Evolutionary conservation across 2,888 invertebrate species (phyloP), one percentile per base, ranked within the genome.

Genomic region (Abrostola tripartita): DNA sequence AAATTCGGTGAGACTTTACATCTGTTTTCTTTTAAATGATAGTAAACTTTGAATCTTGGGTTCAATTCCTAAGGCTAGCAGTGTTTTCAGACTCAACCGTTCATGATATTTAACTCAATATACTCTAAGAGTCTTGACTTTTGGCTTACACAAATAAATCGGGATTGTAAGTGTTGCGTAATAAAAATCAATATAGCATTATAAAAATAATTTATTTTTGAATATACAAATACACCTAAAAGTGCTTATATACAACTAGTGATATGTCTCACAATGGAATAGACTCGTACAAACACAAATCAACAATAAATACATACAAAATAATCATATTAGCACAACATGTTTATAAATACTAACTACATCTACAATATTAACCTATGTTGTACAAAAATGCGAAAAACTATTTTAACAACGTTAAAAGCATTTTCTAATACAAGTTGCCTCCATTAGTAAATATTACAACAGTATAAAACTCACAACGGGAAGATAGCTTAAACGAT

Each of bases 121-220:
- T 24, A 24, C 24, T 44, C 44, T 11, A 11, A 0, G 11, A 11
- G 10, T 11, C 9, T 11, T 0, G 5, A n/a, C n/a, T 6, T n/a
- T n/a, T n/a, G 10, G 41, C 10, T 6, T 4, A n/a, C n/a, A 41
- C 5, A 4, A 41, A 41, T 5, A 11, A n/a, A 6, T 0, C n/a
- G 41, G 5, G 5, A 40, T 24, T 24, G 24, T 24, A 24, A 24
- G 24, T 24, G 11, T 50, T 8, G 10, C 8, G 2, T 12, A 76
- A 52, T 60, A 61, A 77, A 81, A 74, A 61, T 51, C 51, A 62
- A 37, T 57, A 51, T 52, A 60, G 72, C 71, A 74, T 81, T 86
- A 82, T 67, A 88, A 88, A 89, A 88, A 89, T 87, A 89, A 78
- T 87, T 84, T 88, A 86, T 84, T 87, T 70, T 61, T 71, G 68